Evolutionary conservation across 2,888 invertebrate species (phyloP), one percentile per base, ranked within the genome.

Genomic region (Nebria brevicollis): DNA sequence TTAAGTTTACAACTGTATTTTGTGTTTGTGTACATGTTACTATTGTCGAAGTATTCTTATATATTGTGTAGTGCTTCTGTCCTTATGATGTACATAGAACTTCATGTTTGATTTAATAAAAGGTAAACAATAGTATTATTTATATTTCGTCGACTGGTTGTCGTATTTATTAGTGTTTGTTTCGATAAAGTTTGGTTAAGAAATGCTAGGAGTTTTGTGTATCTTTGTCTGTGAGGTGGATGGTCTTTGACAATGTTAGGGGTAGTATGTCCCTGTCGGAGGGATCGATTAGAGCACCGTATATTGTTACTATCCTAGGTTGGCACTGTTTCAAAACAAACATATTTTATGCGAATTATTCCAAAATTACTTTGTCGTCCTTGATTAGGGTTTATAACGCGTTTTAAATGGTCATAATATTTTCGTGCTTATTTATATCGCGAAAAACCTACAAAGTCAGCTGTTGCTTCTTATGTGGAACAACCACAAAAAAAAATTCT

Each of bases 21-120:
- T 80, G 80, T 80, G 80, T 75, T 80, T 72, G 80, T 80, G 80
- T 80, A 75, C 8, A 54, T 80, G 75, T 70, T n/a, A 80, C 20
- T 77, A 73, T 74, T 34, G 75, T 75, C 54, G 75, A 80, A 43
- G 68, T 70, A 72, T 13, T 54, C 54, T 54, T 54, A 3, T 54
- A 68, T 64, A 70, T 25, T 25, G 75, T 75, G 70, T 75, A 68
- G 75, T 80, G 75, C 75, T 70, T 64, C 20, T 74, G 43, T 70
- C 73, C 66, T 15, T 79, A 64, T 75, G 75, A 15, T 78, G 65
- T 70, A 54, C 54, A 54, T 70, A 68, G 70, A 42, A 75, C 75
- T 80, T 70, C 78, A 78, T 80, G 80, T 80, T 75, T 80, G 80
- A 80, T 80, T 54, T 80, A 80, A 75, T 80, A 68, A 80, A 80